phyloP scores from a whole-genome alignment of 1,140 invertebrate species.

The Bilobella aurantiaca region DNA sequence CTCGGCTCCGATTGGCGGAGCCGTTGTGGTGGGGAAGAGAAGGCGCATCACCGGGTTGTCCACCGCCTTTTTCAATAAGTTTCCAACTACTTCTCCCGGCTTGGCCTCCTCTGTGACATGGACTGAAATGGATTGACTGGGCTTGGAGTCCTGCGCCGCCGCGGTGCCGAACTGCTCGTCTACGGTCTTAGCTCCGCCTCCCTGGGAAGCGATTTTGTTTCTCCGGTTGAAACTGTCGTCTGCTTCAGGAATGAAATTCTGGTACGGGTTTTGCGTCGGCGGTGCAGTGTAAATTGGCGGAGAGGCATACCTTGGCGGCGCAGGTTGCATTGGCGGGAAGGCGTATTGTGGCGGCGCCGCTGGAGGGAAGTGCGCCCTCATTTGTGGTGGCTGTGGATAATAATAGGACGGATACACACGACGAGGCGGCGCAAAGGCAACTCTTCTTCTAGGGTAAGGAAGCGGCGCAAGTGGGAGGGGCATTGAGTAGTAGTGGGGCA shows the following conservation, averaged over 20 bases:
- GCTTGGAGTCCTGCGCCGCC: too few species aligned
- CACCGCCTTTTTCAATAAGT: constrained; percentile 2
- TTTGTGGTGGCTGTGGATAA: not conserved
- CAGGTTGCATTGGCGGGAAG: not conserved
- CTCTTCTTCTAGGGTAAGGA: too few species aligned
- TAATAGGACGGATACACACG: too few species aligned
- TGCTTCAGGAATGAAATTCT: constrained; percentile 26
- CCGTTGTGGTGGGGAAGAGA: not conserved
- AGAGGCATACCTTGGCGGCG: not conserved
- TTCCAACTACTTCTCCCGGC: not conserved
- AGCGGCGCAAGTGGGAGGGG: too few species aligned
- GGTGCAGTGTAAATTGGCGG: not conserved
- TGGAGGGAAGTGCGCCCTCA: not conserved
- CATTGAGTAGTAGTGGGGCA: too few species aligned
- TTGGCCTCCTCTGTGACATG: not conserved
- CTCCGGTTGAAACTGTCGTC: constrained; percentile 27
- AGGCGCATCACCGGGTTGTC: not conserved
- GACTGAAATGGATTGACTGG: too few species aligned
- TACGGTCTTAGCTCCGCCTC: too few species aligned
- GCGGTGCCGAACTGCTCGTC: too few species aligned
- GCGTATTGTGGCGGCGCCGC: not conserved
- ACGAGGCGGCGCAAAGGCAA: too few species aligned
- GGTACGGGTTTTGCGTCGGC: constrained; percentile 9
- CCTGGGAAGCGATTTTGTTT: too few species aligned
- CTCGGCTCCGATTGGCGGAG: not conserved